Percentiles rank a stretch among this genome's conserved stretches.
phyloP scores from a whole-genome alignment of 2,888 invertebrate genomes.

The Archips xylosteana region DNA sequence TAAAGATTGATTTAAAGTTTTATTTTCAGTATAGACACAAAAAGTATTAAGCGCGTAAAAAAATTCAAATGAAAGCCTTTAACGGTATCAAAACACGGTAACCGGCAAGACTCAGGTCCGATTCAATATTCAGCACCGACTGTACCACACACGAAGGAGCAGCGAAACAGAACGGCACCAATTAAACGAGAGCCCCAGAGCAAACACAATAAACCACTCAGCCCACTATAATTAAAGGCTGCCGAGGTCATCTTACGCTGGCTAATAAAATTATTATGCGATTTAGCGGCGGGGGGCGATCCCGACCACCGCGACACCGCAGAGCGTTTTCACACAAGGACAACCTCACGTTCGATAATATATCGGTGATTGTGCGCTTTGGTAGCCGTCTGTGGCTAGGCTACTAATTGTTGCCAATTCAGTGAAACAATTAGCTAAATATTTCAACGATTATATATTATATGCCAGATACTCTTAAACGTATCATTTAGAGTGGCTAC shows the following conservation, averaged over 20 bases:
- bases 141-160: constrained; percentile 41
- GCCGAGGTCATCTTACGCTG: constrained; percentile 34
- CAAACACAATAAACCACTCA: constrained; percentile 37
- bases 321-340: constrained; percentile 25
- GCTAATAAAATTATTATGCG: constrained; percentile 43
- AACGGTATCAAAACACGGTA: constrained; percentile 2
- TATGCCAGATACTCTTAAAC: background rate
- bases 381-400: constrained; percentile 20
- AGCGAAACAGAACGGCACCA: constrained; percentile 40
- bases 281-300: constrained; percentile 39
- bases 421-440: background rate
- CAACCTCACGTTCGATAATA: constrained; percentile 24
- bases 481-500: too few species aligned
- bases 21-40: background rate
- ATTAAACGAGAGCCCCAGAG: constrained; percentile 35
- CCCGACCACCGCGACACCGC: constrained; percentile 36
- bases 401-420: background rate
- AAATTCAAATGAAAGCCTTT: background rate
- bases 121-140: constrained; percentile 28
- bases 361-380: constrained; percentile 28
- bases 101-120: background rate
- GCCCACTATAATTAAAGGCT: constrained; percentile 38
- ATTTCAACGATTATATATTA: background rate
- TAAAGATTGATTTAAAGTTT: too few species aligned
- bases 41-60: background rate